A percentile compares a stretch with the other conserved stretches of the same genome.
Evolutionary conservation across 1,140 invertebrate genomes (phyloP).

Genomic region (Bemisia tabaci): DNA sequence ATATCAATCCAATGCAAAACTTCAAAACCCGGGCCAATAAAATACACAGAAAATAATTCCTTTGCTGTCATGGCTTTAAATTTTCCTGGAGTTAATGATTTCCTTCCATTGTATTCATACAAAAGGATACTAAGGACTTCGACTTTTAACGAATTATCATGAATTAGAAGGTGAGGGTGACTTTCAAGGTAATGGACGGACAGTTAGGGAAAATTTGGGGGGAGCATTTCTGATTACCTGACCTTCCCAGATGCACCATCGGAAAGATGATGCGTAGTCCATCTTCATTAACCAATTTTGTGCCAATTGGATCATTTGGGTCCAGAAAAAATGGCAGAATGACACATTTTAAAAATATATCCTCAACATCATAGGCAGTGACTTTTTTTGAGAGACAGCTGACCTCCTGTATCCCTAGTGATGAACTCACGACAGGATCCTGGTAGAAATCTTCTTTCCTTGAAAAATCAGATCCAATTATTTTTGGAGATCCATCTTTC

Average conservation of each 20-base stretch:
- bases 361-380: not conserved
- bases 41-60: no score
- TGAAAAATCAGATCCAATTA: not conserved
- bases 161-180: no score
- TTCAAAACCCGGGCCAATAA: no score
- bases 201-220: no score
- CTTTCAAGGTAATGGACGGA: no score
- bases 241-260: not conserved
- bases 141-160: no score
- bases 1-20: no score
- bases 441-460: not conserved
- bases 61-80: no score
- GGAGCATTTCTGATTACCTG: not conserved
- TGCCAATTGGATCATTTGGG: no score
- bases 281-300: not conserved
- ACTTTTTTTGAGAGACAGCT: not conserved
- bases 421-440: not conserved
- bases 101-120: no score
- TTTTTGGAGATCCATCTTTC: not conserved
- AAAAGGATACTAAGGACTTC: no score
- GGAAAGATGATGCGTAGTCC: not conserved
- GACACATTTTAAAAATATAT: not conserved
- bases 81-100: no score
- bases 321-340: not conserved
- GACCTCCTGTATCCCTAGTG: not conserved